phyloP scores from a whole-genome alignment of 2,888 invertebrate species.

The Oxystoma pomonae region DNA sequence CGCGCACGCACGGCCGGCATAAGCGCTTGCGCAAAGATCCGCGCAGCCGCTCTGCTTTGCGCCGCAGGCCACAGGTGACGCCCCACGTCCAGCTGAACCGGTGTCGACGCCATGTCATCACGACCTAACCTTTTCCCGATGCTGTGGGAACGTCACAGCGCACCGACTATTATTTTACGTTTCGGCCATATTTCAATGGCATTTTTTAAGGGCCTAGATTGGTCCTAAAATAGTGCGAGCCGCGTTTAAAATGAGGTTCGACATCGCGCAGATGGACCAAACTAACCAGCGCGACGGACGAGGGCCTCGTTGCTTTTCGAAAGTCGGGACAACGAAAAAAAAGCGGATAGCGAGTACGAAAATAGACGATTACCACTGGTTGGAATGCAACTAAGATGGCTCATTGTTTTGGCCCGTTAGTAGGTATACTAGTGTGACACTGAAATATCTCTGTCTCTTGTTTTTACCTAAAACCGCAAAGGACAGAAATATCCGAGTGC shows the following conservation, averaged over 20 bases:
- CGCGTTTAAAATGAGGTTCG: neutral
- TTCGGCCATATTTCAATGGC: too few species aligned
- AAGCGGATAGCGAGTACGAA: neutral
- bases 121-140: too few species aligned
- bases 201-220: too few species aligned
- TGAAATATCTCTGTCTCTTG: too few species aligned
- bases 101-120: too few species aligned
- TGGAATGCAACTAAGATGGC: neutral
- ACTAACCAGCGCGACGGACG: neutral
- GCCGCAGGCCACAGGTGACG: constrained; percentile 47
- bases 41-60: constrained; percentile 51
- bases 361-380: neutral
- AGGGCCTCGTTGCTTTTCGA: neutral
- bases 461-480: too few species aligned
- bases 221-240: too few species aligned
- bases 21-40: constrained; percentile 47
- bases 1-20: constrained; percentile 25
- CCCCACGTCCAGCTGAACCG: neutral
- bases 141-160: too few species aligned
- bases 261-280: neutral
- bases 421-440: too few species aligned
- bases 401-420: too few species aligned
- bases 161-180: too few species aligned
- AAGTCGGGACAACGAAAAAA: neutral
- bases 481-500: too few species aligned